Conservation (phyloP, 2,888 invertebrate genomes). For the Cordylochernes scorpioides region DNA sequence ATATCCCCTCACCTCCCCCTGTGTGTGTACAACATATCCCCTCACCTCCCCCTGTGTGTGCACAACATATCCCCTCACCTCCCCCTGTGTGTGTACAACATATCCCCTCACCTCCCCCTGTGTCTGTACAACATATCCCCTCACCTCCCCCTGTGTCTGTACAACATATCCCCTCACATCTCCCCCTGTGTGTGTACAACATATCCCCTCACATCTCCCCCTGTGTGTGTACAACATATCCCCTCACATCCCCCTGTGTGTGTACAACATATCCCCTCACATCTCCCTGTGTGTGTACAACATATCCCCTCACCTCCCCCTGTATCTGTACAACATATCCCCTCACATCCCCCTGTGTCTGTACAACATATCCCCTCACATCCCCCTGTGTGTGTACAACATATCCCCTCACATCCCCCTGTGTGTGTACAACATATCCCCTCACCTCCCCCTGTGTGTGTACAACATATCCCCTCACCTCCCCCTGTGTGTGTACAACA, state of each 20-base stretch:
- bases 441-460: slow-evolving; percentile 15
- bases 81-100: slow-evolving; percentile 28
- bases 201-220: slow-evolving; percentile 4
- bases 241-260: slow-evolving; percentile 12
- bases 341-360: slow-evolving; percentile 12
- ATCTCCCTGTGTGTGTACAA: slow-evolving; percentile 28
- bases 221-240: slow-evolving; percentile 25
- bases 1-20: slow-evolving; percentile 4
- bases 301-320: slow-evolving; percentile 9
- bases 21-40: slow-evolving; percentile 28
- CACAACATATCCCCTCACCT: slow-evolving; percentile 27
- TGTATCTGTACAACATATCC: slow-evolving; percentile 28
- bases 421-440: slow-evolving; percentile 28
- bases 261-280: slow-evolving; percentile 27
- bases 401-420: slow-evolving; percentile 4
- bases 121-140: slow-evolving; percentile 28
- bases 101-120: slow-evolving; percentile 7
- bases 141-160: slow-evolving; percentile 17
- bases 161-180: slow-evolving; percentile 26
- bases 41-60: slow-evolving; percentile 15
- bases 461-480: slow-evolving; percentile 27
- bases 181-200: slow-evolving; percentile 25
- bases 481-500: slow-evolving; percentile 28
- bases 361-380: slow-evolving; percentile 27
- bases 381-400: slow-evolving; percentile 28